Evolutionary conservation across 2,113 vertebrate genomes (phyloP).

Genomic region (Danionella cerebrum): DNA sequence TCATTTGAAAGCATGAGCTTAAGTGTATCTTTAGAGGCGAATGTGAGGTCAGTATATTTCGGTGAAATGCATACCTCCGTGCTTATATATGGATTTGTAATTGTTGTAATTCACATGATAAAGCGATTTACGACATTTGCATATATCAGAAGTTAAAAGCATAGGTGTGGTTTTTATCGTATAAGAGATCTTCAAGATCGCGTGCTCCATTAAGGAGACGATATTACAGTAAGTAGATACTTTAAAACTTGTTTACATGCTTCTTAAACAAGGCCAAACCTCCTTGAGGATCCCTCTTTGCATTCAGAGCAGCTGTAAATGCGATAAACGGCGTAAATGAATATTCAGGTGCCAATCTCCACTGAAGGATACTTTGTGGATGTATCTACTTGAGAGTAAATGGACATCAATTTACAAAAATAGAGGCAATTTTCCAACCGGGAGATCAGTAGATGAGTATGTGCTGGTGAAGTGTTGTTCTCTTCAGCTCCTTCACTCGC

Average conservation of each 20-base stretch:
- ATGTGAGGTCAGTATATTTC: too few relatives aligned
- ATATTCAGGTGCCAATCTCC: slow-evolving; percentile 4
- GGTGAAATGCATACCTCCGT: background rate
- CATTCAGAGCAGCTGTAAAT: background rate
- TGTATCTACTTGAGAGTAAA: slow-evolving; percentile 11
- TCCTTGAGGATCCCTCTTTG: too few relatives aligned
- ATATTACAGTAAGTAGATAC: too few relatives aligned
- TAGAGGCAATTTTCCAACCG: slow-evolving; percentile 14
- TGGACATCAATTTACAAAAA: slow-evolving; percentile 19
- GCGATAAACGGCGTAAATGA: background rate
- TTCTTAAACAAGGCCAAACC: background rate
- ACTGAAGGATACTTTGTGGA: slow-evolving; percentile 12
- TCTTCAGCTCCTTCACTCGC: slow-evolving; percentile 31
- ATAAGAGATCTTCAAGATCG: background rate
- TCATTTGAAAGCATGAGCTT: too few relatives aligned
- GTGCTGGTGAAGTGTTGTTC: slow-evolving; percentile 35
- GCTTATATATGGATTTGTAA: too few relatives aligned
- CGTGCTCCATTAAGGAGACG: too few relatives aligned
- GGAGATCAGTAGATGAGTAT: slow-evolving; percentile 43
- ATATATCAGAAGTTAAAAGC: background rate
- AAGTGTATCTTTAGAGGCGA: too few relatives aligned
- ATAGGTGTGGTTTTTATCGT: background rate
- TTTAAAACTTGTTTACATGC: background rate
- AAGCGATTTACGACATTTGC: background rate
- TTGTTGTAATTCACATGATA: too few relatives aligned